Percentiles rank a stretch among this genome's conserved stretches.
Evolutionary conservation across 2,797 vertebrate species (phyloP).

Genomic region (Halcyon smyrnensis): DNA sequence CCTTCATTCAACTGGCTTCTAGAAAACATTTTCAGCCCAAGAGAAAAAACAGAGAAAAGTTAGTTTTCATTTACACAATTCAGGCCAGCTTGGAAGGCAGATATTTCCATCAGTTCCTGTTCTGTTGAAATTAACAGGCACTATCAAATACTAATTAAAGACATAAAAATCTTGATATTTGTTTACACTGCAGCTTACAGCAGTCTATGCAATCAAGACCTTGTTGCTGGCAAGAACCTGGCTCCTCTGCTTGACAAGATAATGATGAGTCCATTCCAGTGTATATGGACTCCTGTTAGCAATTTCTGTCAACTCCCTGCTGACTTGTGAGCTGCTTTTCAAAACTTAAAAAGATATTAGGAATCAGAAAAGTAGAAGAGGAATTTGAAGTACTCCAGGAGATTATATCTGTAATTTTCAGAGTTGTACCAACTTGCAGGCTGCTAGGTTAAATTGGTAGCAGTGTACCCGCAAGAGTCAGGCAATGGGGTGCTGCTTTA

Average conservation of each 20-base stretch:
- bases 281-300: neutral
- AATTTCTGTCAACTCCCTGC: neutral
- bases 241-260: neutral
- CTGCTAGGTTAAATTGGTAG: neutral
- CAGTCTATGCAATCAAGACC: neutral
- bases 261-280: neutral
- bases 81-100: neutral
- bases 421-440: neutral
- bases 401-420: neutral
- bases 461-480: neutral
- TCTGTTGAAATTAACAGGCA: neutral
- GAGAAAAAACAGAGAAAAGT: neutral
- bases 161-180: neutral
- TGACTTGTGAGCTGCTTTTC: neutral
- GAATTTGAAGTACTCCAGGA: neutral
- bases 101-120: neutral
- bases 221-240: neutral
- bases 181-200: neutral
- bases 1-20: neutral
- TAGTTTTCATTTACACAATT: neutral
- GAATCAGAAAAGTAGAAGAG: neutral
- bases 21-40: neutral
- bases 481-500: neutral
- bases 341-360: neutral
- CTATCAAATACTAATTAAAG: neutral